A percentile compares a stretch with the other conserved stretches of the same genome.
Evolutionary conservation across 2,113 vertebrate genomes (phyloP).

Genomic region (Emydocephalus ijimae): DNA sequence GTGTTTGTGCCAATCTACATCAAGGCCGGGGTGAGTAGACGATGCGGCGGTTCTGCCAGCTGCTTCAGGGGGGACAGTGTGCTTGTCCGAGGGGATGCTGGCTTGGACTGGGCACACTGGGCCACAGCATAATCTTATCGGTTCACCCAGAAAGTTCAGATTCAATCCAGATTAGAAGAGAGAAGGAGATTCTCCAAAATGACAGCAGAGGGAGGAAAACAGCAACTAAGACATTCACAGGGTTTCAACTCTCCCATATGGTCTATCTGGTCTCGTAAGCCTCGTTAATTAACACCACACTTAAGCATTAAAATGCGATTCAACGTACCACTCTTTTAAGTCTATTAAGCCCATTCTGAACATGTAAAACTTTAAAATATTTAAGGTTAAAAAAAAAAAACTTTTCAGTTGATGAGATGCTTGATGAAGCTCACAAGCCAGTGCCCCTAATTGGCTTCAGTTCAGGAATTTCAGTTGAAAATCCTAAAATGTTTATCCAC

Average conservation of each 20-base stretch:
- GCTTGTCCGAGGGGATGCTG: too few species aligned
- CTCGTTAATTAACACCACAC: background rate
- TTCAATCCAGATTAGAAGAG: background rate
- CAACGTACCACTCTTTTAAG: background rate
- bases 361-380: background rate
- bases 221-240: background rate
- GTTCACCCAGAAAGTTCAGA: background rate
- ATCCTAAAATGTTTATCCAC: background rate
- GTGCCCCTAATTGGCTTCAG: background rate
- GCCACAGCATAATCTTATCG: background rate
- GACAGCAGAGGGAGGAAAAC: background rate
- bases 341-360: background rate
- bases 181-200: background rate
- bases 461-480: background rate
- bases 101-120: background rate
- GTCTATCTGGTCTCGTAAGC: background rate
- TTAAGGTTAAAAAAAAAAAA: background rate
- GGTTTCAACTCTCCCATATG: background rate
- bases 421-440: background rate
- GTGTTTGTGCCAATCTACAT: conserved; percentile 95
- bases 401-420: background rate
- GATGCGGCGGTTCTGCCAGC: rapidly evolving
- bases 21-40: conserved; percentile 87
- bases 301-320: background rate
- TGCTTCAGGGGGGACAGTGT: background rate